Base-by-base conservation (phyloP, 2,888 invertebrate species). In the Adelognathus sp. region DNA sequence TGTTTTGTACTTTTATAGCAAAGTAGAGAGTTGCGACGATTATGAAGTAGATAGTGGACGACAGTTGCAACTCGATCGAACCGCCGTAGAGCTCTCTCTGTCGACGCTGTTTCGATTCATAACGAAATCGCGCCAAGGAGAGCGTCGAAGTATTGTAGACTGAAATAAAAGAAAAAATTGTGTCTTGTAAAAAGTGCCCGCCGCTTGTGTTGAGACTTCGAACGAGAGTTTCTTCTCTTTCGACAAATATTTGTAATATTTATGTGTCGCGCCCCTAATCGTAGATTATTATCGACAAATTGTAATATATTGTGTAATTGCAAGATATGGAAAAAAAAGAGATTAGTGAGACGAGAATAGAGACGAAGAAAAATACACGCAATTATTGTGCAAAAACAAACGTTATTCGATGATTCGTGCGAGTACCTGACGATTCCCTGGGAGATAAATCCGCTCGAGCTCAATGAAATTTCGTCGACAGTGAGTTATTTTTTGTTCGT, bases 1-100 rank as follows among this genome's bases (percentile, higher is more conserved):
- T n/a, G 84, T 89, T 89, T 89, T 89, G 83, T 89, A 89, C 85
- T 88, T 87, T 88, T 87, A 85, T 89, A 88, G 82, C 80, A 79
- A 66, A 71, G 14, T 36, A 74, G 52, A 39, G 44, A 64, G n/a
- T n/a, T 33, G 16, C n/a, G 50, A 52, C 31, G 46, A 64, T 46
- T 21, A 75, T 63, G 75, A 61, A 14, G 27, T 44, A 11, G 39
- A 70, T 5, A 44, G n/a, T 41, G 6, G 11, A 18, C 33, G 50
- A 50, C 52, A 36, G 36, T 36, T 21, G 16, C 46, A 9, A 50
- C 36, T 54, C 36, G 61, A 61, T 63, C 21, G 14, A 16, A 14
- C 36, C 50, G 6, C 24, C 5, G 27, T 39, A 36, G 52, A 54
- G 58, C 29, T 21, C 46, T 41, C 44, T 54, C 33, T 41, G 54